Percentiles rank a stretch among this genome's conserved stretches.
Conservation (phyloP, 2,888 invertebrate species). For the Nasonia oneida region DNA sequence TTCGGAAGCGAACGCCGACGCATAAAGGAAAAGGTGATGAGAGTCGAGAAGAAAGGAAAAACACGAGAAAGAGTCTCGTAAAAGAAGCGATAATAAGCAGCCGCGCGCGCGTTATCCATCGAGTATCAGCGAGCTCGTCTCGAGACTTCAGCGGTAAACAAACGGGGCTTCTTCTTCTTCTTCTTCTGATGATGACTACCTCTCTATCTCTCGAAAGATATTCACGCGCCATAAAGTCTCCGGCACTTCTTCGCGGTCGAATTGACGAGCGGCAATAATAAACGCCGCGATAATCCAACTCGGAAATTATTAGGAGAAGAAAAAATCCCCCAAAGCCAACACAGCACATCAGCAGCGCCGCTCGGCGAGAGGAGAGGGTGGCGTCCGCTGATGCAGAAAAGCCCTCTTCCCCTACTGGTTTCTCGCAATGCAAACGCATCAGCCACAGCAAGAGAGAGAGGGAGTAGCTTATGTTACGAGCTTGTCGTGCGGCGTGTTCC, state of each 20-base stretch:
- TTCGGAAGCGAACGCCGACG: constrained; percentile 8
- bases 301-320: constrained; percentile 2
- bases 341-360: background rate
- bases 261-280: background rate
- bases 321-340: background rate
- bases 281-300: constrained; percentile 3
- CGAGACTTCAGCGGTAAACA: constrained; percentile 64
- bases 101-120: constrained; percentile 54
- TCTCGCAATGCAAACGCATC: constrained; percentile 7
- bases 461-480: constrained; percentile 64
- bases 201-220: constrained; percentile 67
- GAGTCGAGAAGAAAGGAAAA: constrained; percentile 28
- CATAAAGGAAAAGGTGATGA: constrained; percentile 30
- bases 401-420: background rate
- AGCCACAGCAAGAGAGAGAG: constrained; percentile 52
- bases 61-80: constrained; percentile 17
- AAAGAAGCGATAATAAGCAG: constrained; percentile 58
- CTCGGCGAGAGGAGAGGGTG: background rate
- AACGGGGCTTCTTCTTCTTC: background rate
- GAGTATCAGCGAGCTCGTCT: constrained; percentile 62
- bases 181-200: background rate
- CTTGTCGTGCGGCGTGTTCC: constrained; percentile 68
- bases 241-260: background rate
- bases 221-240: constrained; percentile 75
- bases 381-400: constrained; percentile 16